Evolutionary conservation across 2,888 invertebrate species (phyloP).

Genomic region (Baronia brevicornis): DNA sequence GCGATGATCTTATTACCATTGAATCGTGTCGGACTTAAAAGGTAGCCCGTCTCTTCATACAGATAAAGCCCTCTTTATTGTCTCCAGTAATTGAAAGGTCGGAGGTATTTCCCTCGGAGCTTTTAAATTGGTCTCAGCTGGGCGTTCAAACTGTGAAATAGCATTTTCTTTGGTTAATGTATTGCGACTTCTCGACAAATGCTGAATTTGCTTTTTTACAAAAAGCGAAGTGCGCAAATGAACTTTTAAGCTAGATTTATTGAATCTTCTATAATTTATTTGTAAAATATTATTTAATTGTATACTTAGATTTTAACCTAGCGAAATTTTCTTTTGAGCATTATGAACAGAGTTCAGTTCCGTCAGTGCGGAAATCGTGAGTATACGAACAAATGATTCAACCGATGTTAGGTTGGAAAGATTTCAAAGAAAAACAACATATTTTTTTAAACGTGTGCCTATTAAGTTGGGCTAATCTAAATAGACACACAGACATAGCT

Average conservation of each 20-base stretch:
- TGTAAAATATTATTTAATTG: not conserved
- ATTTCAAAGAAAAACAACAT: no score
- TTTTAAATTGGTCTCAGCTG: constrained; percentile 58
- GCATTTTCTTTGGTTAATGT: constrained; percentile 33
- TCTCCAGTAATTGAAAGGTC: constrained; percentile 69
- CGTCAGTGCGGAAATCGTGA: no score
- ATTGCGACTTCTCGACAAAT: constrained; percentile 11
- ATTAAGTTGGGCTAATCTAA: no score
- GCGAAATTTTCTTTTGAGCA: no score
- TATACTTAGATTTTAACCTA: no score
- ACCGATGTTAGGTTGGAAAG: no score
- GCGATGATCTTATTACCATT: constrained; percentile 29
- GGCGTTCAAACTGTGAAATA: constrained; percentile 39
- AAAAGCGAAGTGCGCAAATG: not conserved
- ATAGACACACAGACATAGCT: no score
- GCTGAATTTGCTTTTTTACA: constrained; percentile 9
- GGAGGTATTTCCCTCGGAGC: constrained; percentile 47
- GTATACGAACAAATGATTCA: no score
- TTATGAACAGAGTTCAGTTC: no score
- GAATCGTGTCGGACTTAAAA: constrained; percentile 25
- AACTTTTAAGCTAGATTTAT: not conserved
- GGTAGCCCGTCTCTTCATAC: constrained; percentile 29
- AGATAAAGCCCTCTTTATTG: constrained; percentile 64
- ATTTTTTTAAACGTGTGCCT: no score
- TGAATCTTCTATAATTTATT: no score